A percentile compares a stretch with the other conserved stretches of the same genome.
phyloP scores from a whole-genome alignment of 2,888 invertebrate genomes.

The Phengaris alcon region DNA sequence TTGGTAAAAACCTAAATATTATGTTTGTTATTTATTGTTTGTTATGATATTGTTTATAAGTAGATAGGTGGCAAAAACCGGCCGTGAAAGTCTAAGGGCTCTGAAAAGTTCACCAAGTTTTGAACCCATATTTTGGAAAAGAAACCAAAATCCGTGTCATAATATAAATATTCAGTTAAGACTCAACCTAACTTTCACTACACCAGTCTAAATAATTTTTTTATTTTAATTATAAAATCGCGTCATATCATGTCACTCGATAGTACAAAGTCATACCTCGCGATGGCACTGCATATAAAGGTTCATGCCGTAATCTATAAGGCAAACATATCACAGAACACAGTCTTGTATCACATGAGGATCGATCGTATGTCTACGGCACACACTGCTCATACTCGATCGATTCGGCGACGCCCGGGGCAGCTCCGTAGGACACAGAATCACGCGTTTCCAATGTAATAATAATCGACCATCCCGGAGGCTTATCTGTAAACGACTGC shows the following conservation, averaged over 20 bases:
- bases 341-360: constrained; percentile 56
- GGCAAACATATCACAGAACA: constrained; percentile 77
- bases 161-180: not conserved
- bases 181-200: not conserved
- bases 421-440: constrained; percentile 63
- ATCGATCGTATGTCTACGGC: constrained; percentile 45
- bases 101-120: no score
- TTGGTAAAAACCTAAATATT: no score
- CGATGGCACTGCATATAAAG: constrained; percentile 78
- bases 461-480: constrained; percentile 78
- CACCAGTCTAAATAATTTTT: not conserved
- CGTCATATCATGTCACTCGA: constrained; percentile 10
- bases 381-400: constrained; percentile 58
- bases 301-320: constrained; percentile 70
- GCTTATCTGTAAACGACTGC: constrained; percentile 79
- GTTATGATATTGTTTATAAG: no score
- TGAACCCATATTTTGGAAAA: no score
- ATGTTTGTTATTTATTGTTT: no score
- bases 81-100: no score
- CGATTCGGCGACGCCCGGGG: constrained; percentile 67
- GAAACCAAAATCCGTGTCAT: no score
- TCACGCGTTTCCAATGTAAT: constrained; percentile 72
- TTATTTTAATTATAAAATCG: not conserved
- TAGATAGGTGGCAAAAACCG: no score
- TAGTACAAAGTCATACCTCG: constrained; percentile 63